These are phyloP conservation scores for Tenrec ecaudatus DNA, from an alignment of 2,113 vertebrate genomes.

Conservation along the genomic window DNA sequence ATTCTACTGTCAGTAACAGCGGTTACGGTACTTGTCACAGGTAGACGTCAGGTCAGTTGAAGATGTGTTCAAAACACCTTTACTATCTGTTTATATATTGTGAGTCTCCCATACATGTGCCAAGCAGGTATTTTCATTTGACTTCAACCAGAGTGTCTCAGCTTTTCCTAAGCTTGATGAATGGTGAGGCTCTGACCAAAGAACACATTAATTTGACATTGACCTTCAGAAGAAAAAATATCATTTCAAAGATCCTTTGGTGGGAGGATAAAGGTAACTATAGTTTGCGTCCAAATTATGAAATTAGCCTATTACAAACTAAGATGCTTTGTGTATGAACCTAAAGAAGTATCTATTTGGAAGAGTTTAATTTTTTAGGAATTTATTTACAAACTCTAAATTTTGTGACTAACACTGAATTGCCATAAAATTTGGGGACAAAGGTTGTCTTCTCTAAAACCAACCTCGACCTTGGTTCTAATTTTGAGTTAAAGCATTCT, in stretches of 20 bases:
- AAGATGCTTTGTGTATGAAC: not conserved
- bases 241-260: not conserved
- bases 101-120: not conserved
- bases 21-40: not conserved
- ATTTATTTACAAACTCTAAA: not conserved
- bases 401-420: not conserved
- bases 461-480: conserved; percentile 1
- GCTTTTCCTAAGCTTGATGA: not conserved
- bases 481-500: conserved; percentile 26
- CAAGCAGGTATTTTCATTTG: not conserved
- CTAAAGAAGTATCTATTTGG: not conserved
- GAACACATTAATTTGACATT: not conserved
- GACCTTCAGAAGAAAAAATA: not conserved
- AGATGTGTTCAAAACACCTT: not conserved
- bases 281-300: not conserved
- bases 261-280: not conserved
- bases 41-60: not conserved
- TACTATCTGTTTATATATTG: not conserved
- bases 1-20: not conserved
- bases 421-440: not conserved
- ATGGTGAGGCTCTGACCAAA: not conserved
- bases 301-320: not conserved
- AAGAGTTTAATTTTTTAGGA: conserved; percentile 3
- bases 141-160: not conserved
- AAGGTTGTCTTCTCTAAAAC: conserved; percentile 10